Conservation (phyloP, 2,113 vertebrate species). For the Crotalus helleri region DNA sequence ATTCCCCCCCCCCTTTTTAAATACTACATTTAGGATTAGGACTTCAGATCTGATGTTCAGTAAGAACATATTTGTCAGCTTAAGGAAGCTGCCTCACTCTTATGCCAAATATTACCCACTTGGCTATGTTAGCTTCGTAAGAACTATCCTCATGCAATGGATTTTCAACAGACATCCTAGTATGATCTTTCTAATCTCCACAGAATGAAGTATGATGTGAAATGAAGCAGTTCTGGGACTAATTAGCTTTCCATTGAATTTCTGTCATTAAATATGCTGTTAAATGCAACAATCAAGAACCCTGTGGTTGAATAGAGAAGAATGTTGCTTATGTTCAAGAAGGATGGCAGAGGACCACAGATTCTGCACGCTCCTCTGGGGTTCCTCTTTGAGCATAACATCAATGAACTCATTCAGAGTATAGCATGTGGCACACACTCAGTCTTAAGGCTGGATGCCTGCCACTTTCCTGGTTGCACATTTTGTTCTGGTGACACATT, state of each 20-base stretch:
- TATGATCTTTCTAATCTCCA: conserved; percentile 1
- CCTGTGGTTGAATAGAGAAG: neutral
- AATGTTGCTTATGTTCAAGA: conserved; percentile 9
- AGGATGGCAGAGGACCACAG: conserved; percentile 1
- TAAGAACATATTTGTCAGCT: neutral
- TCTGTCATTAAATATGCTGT: conserved; percentile 11
- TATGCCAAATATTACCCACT: neutral
- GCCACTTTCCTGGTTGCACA: conserved; percentile 52
- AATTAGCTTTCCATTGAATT: conserved; percentile 28
- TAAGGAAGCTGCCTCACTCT: neutral
- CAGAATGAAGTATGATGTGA: conserved; percentile 17
- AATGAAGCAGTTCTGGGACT: conserved; percentile 28
- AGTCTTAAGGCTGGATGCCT: conserved; percentile 23
- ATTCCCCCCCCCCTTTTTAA: too few species aligned
- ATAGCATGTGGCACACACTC: neutral
- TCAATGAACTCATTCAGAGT: conserved; percentile 32
- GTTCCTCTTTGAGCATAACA: conserved; percentile 12
- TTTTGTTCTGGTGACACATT: conserved; percentile 16
- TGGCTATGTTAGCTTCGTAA: neutral
- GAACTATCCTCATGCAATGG: neutral
- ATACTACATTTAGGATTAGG: neutral
- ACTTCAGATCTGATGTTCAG: neutral
- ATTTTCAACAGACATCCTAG: rapidly evolving
- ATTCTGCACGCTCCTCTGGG: neutral
- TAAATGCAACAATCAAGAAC: conserved; percentile 23